A percentile compares a stretch with the other conserved stretches of the same genome.
phyloP scores from a whole-genome alignment of 2,888 invertebrate species.

The Chloroclysta siterata region DNA sequence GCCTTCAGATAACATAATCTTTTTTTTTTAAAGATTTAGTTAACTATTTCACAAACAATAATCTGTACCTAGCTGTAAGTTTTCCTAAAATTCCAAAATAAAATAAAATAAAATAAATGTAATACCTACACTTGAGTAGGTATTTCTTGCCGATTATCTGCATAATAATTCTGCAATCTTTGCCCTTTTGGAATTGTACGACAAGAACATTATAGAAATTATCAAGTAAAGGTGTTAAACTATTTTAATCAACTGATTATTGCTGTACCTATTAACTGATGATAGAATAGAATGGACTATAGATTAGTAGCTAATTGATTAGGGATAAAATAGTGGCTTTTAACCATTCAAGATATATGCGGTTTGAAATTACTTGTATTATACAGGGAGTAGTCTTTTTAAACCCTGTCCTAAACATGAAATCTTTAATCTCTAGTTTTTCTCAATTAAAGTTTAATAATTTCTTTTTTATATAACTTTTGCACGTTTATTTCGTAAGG shows the following conservation, averaged over 20 bases:
- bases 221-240: constrained; percentile 6
- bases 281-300: constrained; percentile 75
- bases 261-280: constrained; percentile 46
- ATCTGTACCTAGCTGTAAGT: no score
- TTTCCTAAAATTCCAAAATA: no score
- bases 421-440: constrained; percentile 52
- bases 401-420: constrained; percentile 25
- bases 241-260: constrained; percentile 30
- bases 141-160: neutral
- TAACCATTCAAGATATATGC: constrained; percentile 38
- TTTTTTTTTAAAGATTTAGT: no score
- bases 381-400: neutral
- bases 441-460: constrained; percentile 53
- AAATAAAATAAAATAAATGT: no score
- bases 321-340: constrained; percentile 75
- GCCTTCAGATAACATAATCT: no score
- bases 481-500: constrained; percentile 46
- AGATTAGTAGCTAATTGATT: constrained; percentile 76
- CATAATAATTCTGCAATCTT: neutral
- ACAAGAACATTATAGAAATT: constrained; percentile 5
- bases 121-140: constrained; percentile 1
- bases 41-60: no score
- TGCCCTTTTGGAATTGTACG: neutral
- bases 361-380: constrained; percentile 31
- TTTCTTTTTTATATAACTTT: constrained; percentile 50